Evolutionary conservation across 92 coral and sea anemone species (phyloP).

Genomic region (Epizoanthus stellaris): DNA sequence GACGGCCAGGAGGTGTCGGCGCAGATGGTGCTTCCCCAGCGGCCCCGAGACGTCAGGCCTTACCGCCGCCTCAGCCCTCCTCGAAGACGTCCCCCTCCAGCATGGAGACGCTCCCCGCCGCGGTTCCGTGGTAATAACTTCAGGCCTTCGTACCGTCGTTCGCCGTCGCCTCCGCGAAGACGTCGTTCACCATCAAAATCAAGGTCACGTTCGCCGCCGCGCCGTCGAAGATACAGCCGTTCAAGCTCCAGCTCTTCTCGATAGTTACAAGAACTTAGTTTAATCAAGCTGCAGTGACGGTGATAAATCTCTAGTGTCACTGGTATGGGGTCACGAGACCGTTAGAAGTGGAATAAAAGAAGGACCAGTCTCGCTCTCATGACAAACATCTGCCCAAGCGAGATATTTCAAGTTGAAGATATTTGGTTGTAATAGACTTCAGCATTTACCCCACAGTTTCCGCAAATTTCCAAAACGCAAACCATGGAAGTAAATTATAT

Average conservation of each 20-base stretch:
- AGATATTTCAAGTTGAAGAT: too few species aligned
- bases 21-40: constrained; percentile 87
- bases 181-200: constrained; percentile 87
- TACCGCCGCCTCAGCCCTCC: constrained; percentile 85
- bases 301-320: too few species aligned
- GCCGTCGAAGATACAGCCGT: constrained; percentile 88
- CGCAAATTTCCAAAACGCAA: too few species aligned
- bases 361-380: too few species aligned
- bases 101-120: constrained; percentile 97
- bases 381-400: too few species aligned
- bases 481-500: too few species aligned
- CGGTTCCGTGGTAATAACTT: constrained; percentile 83
- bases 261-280: neutral
- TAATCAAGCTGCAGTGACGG: neutral
- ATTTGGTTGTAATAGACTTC: too few species aligned
- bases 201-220: constrained; percentile 85
- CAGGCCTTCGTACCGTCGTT: constrained; percentile 82
- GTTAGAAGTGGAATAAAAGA: too few species aligned
- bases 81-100: constrained; percentile 77
- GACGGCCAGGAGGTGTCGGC: constrained; percentile 95
- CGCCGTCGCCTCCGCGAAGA: constrained; percentile 80
- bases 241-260: constrained; percentile 84
- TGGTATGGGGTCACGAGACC: too few species aligned
- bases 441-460: too few species aligned
- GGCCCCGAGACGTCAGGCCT: constrained; percentile 89